A percentile compares a stretch with the other conserved stretches of the same genome.
These are phyloP conservation scores for Pyrrhosoma nymphula DNA, from an alignment of 2,888 invertebrate genomes.

Conservation along the genomic window DNA sequence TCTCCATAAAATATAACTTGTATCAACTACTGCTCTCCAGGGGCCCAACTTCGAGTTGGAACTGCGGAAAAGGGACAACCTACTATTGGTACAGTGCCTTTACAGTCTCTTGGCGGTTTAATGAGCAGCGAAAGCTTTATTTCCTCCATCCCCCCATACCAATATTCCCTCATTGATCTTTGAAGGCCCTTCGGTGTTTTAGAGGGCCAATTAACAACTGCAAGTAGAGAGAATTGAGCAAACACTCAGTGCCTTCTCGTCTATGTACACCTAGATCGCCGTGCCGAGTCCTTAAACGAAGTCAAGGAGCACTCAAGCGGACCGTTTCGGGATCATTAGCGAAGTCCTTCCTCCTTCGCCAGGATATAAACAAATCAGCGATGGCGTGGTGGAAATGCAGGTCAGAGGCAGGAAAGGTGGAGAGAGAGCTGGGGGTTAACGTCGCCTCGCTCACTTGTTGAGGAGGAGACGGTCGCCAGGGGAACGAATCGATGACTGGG, in stretches of 20 bases:
- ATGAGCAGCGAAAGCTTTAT: background rate
- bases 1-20: no score
- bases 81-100: background rate
- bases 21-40: no score
- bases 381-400: background rate
- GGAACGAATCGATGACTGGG: conserved; percentile 7
- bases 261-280: background rate
- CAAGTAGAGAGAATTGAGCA: background rate
- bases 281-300: background rate
- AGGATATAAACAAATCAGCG: background rate
- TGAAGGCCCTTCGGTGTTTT: background rate
- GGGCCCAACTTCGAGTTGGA: no score
- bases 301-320: background rate
- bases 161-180: background rate
- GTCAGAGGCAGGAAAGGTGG: background rate
- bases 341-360: background rate
- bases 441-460: conserved; percentile 4
- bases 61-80: background rate
- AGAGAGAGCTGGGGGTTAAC: background rate
- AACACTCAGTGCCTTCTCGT: background rate
- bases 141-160: background rate
- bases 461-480: background rate
- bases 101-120: background rate
- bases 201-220: background rate
- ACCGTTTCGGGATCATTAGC: background rate